phyloP scores from a whole-genome alignment of 2,113 vertebrate genomes.

The Buteo buteo region DNA sequence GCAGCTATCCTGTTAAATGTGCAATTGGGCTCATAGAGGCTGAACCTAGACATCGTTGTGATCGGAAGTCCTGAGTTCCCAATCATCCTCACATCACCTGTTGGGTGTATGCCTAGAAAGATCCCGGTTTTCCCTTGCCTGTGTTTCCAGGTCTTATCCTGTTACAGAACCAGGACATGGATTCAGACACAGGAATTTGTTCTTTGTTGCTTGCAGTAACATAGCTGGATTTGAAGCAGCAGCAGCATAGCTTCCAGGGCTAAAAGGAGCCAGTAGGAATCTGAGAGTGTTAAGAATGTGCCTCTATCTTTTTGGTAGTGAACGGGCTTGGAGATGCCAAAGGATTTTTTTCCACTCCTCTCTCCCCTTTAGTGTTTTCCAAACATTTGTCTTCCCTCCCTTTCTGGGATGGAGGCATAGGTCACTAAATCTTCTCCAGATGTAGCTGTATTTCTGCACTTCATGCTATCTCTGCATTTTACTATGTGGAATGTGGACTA shows the following conservation, averaged over 20 bases:
- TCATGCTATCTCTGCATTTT: neutral
- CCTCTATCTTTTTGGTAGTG: neutral
- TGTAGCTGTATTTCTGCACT: neutral
- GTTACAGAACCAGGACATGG: rapidly evolving
- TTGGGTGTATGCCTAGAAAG: neutral
- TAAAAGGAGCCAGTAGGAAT: neutral
- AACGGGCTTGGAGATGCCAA: neutral
- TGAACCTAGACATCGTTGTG: neutral
- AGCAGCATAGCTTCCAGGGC: neutral
- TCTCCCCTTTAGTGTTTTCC: neutral
- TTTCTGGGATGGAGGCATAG: neutral
- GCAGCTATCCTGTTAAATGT: neutral
- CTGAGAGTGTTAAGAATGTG: neutral
- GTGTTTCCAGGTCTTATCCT: neutral
- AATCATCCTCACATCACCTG: neutral
- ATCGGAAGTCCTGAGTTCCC: neutral
- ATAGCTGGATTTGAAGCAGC: neutral
- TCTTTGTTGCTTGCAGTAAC: neutral
- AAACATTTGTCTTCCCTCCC: neutral
- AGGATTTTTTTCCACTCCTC: neutral
- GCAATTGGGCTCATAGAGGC: neutral
- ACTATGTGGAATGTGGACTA: neutral
- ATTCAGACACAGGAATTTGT: neutral
- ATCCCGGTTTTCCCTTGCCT: neutral
- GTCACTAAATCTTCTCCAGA: neutral